Evolutionary conservation across 2,797 vertebrate genomes (phyloP), one percentile per base, ranked within the genome.

Genomic region (Gallirallus australis): DNA sequence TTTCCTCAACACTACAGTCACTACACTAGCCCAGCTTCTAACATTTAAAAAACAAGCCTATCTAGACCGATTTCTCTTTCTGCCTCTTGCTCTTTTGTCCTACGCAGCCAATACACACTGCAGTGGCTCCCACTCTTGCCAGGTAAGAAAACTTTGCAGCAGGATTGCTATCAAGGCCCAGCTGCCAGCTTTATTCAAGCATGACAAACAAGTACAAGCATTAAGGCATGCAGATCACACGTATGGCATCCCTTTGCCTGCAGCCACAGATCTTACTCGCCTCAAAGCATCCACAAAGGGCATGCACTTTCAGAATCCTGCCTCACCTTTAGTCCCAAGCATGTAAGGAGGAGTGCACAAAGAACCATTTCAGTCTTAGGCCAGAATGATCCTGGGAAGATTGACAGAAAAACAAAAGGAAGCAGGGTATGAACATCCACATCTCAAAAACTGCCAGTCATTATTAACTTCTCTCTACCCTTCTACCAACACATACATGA

Each of bases 331-430:
- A 87, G 64, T 80, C 86, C 68, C 78, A 91, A 94, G 89, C 33
- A 85, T 65, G 68, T 91, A 95, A 93, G 71, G 59, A 89, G 77
- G 37, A 82, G 47, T 40, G 78, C 78, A 96, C 70, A 95, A 86
- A 92, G 91, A 95, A 93, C 63, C 77, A 86, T 88, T 85, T 88
- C 92, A 92, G 65, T 92, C 92, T 92, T 90, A 90, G 70, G 89
- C 61, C 83, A 95, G 63, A 95, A 94, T 84, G 84, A 92, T 94
- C 93, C 91, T 89, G 81, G 71, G 84, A 94, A 93, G 63, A 94
- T 12, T 80, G 75, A 94, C 75, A 94, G 78, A 94, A 94, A 95
- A 96, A 91, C 52, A 96, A 85, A 93, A 96, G 60, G 78, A 91
- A 93, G 91, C 54, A 90, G 47, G 42, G 82, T 72, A 91, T 92